Evolutionary conservation across 2,888 invertebrate species (phyloP).

Genomic region (Patella depressa): DNA sequence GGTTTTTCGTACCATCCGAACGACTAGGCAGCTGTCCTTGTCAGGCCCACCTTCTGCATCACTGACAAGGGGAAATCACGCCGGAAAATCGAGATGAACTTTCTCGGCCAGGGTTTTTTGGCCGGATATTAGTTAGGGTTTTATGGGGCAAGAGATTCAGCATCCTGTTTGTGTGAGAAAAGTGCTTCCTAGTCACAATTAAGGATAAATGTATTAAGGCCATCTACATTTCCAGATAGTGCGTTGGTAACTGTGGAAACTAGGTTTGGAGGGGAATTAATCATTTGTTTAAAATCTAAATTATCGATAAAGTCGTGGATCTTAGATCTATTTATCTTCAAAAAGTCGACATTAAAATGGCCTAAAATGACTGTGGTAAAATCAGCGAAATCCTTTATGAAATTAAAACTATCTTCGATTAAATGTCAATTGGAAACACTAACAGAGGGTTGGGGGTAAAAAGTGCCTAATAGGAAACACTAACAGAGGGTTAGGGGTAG

Average conservation of each 20-base stretch:
- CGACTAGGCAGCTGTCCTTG: no score
- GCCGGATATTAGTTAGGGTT: no score
- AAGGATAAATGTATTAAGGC: background rate
- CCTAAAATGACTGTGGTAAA: background rate
- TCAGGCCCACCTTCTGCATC: no score
- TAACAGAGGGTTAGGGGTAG: no score
- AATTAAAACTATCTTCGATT: slow-evolving; percentile 7
- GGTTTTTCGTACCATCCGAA: no score
- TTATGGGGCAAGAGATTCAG: no score
- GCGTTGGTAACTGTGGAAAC: background rate
- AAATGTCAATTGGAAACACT: no score
- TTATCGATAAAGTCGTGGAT: background rate
- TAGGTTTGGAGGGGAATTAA: background rate
- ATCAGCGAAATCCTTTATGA: background rate
- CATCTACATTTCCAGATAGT: background rate
- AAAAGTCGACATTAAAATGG: background rate
- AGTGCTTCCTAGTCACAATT: background rate
- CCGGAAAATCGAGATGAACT: no score
- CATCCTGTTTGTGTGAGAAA: no score
- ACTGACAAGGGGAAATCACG: no score
- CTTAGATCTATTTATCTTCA: background rate
- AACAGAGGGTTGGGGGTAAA: background rate
- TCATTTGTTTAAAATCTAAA: background rate
- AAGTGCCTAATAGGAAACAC: no score
- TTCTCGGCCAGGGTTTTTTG: no score